Evolutionary conservation across 2,888 invertebrate genomes (phyloP), one percentile per base, ranked within the genome.

Genomic region (Strigamia maritima): DNA sequence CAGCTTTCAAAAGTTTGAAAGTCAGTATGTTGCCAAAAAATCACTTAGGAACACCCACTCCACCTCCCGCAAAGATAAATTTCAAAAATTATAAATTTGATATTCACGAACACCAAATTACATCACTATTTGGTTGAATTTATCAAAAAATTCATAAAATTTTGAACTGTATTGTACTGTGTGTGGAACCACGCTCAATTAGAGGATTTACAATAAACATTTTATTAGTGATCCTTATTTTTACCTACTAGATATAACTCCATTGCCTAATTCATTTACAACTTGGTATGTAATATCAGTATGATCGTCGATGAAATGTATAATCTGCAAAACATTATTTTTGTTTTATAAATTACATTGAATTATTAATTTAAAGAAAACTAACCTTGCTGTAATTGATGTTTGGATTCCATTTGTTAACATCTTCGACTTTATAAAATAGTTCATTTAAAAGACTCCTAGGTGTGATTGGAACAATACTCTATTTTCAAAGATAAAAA

Each of bases 201-300:
- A 4, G 35, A 35, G 35, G 35, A 35, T 35, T 49, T 1, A 10
- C 3, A 49, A 49, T 7, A 10, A 16, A 49, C 14, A 2, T 49
- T 49, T 19, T 49, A 74, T 22, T 14, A 38, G 22, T 76, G 10
- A 12, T 8, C 6, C 31, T 76, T 14, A 76, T 35, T 76, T 35
- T 76, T 76, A 76, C 76, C 76, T 76, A 76, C 76, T 76, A 10
- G 38, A 40, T 12, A 76, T 22, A 38, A 76, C 40, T 0, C 76
- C 76, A 76, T 44, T 76, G 10, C 19, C 76, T 10, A 38, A 35
- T 22, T 40, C 76, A 40, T 8, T 22, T 44, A 40, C 31, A 8
- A 76, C 35, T 40, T 76, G 76, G 38, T 76, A 38, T n/a, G 76
- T 38, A 22, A 76, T 40, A 22, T 76, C 76, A n/a, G 76, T 76